Conservation (phyloP, 1,140 invertebrate genomes). For the Hormaphis cornu region DNA sequence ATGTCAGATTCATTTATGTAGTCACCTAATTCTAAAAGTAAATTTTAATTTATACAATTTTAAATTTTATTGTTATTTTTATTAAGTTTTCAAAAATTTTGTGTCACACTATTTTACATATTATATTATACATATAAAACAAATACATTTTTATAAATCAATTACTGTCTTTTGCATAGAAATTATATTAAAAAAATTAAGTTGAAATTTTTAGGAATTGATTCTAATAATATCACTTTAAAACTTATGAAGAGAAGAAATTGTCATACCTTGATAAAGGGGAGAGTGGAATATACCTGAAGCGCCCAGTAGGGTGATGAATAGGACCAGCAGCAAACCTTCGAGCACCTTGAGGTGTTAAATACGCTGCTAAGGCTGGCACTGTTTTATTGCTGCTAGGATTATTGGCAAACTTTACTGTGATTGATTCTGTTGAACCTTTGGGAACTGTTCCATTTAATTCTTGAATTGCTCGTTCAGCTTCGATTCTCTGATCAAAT, state of each 20-base stretch:
- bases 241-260: constrained; percentile 29
- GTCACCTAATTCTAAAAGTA: no score
- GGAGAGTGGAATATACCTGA: constrained; percentile 62
- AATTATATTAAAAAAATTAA: neutral
- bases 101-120: no score
- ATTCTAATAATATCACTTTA: constrained; percentile 28
- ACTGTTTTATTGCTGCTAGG: constrained; percentile 90
- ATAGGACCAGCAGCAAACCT: constrained; percentile 87
- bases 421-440: constrained; percentile 91
- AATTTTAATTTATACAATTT: no score
- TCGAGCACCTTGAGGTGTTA: constrained; percentile 72
- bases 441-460: constrained; percentile 94
- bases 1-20: no score
- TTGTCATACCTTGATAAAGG: constrained; percentile 32
- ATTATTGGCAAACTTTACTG: constrained; percentile 99
- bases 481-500: constrained; percentile 95
- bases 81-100: no score
- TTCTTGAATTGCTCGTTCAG: constrained; percentile 94
- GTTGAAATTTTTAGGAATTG: neutral
- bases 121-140: no score
- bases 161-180: neutral
- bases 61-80: no score
- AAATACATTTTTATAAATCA: no score
- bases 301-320: constrained; percentile 73
- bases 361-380: constrained; percentile 83